A percentile compares a stretch with the other conserved stretches of the same genome.
Evolutionary conservation across 2,797 vertebrate genomes (phyloP).

Genomic region (Vultur gryphus): DNA sequence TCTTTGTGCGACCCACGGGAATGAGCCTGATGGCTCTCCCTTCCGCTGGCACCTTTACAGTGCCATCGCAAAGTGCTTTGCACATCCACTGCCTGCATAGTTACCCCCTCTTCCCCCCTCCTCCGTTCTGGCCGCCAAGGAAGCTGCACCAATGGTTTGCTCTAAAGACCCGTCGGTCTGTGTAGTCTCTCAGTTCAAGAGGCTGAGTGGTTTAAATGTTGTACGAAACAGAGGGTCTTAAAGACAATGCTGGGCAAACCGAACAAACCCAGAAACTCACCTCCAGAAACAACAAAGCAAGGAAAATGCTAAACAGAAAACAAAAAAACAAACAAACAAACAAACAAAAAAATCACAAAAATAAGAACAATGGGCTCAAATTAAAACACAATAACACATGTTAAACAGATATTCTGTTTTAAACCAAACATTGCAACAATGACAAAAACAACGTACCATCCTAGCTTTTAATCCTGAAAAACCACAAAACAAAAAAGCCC

Average conservation of each 20-base stretch:
- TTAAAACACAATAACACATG: background rate
- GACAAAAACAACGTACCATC: background rate
- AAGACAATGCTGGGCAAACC: background rate
- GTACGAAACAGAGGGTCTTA: background rate
- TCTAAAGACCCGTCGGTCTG: background rate
- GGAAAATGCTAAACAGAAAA: slow-evolving; percentile 37
- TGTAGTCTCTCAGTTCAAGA: background rate
- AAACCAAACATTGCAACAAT: background rate
- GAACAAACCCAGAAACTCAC: slow-evolving; percentile 17
- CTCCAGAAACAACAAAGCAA: slow-evolving; percentile 54
- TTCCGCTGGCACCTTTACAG: background rate
- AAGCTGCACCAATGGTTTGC: slow-evolving; percentile 51
- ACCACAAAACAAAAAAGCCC: background rate
- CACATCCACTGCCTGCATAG: background rate
- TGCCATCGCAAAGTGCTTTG: background rate
- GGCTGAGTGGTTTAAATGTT: background rate
- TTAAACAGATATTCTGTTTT: background rate
- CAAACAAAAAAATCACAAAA: background rate
- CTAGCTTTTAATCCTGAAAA: background rate
- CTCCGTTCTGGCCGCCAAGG: background rate
- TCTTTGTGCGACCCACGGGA: background rate
- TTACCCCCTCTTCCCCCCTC: background rate
- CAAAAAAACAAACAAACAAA: background rate
- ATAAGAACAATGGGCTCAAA: background rate
- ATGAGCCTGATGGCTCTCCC: background rate